Evolutionary conservation across 2,797 vertebrate genomes (phyloP).

Genomic region (Semaprochilodus insignis): DNA sequence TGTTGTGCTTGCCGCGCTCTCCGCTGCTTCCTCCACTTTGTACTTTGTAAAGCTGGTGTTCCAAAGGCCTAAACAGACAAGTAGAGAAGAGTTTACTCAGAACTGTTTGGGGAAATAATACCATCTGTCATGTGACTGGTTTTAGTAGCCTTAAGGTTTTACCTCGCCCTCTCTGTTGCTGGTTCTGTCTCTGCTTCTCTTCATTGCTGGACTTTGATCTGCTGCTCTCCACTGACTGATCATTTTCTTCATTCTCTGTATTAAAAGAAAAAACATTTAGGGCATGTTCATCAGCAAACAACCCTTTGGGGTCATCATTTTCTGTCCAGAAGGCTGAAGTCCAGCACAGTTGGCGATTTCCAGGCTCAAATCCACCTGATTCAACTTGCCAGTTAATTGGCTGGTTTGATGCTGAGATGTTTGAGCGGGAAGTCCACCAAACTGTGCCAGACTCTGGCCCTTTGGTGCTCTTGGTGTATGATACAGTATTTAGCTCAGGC

Average conservation of each 20-base stretch:
- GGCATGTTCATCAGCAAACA: neutral
- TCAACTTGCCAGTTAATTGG: neutral
- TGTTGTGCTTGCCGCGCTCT: conserved; percentile 22
- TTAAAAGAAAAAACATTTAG: conserved; percentile 58
- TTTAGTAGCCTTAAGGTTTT: conserved; percentile 26
- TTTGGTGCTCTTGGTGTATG: neutral
- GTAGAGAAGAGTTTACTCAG: neutral
- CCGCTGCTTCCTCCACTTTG: conserved; percentile 50
- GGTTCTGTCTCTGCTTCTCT: conserved; percentile 66
- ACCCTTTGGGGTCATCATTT: neutral
- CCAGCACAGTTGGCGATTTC: neutral
- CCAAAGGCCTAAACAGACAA: conserved; percentile 62
- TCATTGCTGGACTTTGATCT: conserved; percentile 88
- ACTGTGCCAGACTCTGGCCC: neutral
- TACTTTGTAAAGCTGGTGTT: conserved; percentile 75
- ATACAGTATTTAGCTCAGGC: neutral
- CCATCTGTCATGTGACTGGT: neutral
- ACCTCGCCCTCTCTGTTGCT: conserved; percentile 69
- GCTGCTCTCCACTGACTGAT: conserved; percentile 85
- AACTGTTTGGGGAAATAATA: neutral
- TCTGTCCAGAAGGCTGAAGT: neutral
- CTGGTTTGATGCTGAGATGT: too few relatives aligned
- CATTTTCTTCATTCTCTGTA: conserved; percentile 88
- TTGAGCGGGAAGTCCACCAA: neutral
- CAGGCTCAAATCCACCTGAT: neutral